phyloP scores from a whole-genome alignment of 2,888 invertebrate species.

The Anticlea derivata region DNA sequence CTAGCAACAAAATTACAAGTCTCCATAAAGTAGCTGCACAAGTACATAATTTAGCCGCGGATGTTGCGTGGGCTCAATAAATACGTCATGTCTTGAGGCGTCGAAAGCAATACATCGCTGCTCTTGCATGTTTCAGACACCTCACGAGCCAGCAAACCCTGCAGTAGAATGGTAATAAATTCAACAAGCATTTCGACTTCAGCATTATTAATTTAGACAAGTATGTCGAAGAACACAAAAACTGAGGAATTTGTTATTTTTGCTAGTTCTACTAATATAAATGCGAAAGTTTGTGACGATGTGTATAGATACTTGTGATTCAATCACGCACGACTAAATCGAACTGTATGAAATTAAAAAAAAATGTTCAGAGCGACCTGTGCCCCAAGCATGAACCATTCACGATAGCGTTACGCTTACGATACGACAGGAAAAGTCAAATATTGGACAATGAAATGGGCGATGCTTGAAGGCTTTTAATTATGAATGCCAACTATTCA shows the following conservation, averaged over 20 bases:
- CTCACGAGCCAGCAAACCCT: slow-evolving; percentile 69
- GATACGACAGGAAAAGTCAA: too few species aligned
- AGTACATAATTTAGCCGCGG: slow-evolving; percentile 38
- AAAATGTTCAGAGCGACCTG: too few species aligned
- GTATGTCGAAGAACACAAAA: neutral
- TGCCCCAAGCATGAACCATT: too few species aligned
- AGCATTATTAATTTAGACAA: slow-evolving; percentile 58
- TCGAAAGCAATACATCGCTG: slow-evolving; percentile 52
- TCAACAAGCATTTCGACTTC: slow-evolving; percentile 61
- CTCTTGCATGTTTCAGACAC: slow-evolving; percentile 60
- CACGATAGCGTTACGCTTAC: too few species aligned
- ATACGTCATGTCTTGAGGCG: slow-evolving; percentile 67
- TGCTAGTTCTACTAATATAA: too few species aligned
- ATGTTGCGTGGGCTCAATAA: slow-evolving; percentile 52
- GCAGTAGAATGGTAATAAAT: slow-evolving; percentile 73
- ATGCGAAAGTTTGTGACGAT: too few species aligned
- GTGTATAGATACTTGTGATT: too few species aligned
- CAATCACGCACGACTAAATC: too few species aligned
- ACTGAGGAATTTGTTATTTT: neutral
- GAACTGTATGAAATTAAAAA: too few species aligned
- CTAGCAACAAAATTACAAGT: slow-evolving; percentile 38
- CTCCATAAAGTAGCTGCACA: slow-evolving; percentile 37
- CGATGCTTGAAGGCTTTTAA: too few species aligned
- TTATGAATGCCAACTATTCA: too few species aligned
- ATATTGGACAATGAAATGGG: too few species aligned